Percentiles rank a stretch among this genome's conserved stretches.
phyloP scores from a whole-genome alignment of 1,140 invertebrate genomes.

The Caenorhabditis elegans region WBcel235 BX284606.5:11195001-11195500 shows the following conservation, averaged over 20 bases:
- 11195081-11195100: constrained; percentile 57
- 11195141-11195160: constrained; percentile 63
- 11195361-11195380: constrained; percentile 47
- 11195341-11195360: constrained; percentile 53
- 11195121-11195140: constrained; percentile 64
- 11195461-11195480: constrained; percentile 41
- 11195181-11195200: constrained; percentile 62
- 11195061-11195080: neutral
- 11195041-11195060: constrained; percentile 49
- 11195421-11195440: constrained; percentile 45
- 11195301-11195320: neutral
- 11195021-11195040: constrained; percentile 61
- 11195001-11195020: constrained; percentile 27
- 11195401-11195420: constrained; percentile 43
- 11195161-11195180: constrained; percentile 60
- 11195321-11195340: constrained; percentile 33
- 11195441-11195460: constrained; percentile 29
- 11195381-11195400: constrained; percentile 56
- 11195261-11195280: constrained; percentile 51
- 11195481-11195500: constrained; percentile 47
- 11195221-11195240: constrained; percentile 59
- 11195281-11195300: neutral
- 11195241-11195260: constrained; percentile 57
- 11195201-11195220: constrained; percentile 54
- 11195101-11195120: constrained; percentile 53